A percentile compares a stretch with the other conserved stretches of the same genome.
phyloP scores from a whole-genome alignment of 2,797 vertebrate species.

The Pristis pectinata region DNA sequence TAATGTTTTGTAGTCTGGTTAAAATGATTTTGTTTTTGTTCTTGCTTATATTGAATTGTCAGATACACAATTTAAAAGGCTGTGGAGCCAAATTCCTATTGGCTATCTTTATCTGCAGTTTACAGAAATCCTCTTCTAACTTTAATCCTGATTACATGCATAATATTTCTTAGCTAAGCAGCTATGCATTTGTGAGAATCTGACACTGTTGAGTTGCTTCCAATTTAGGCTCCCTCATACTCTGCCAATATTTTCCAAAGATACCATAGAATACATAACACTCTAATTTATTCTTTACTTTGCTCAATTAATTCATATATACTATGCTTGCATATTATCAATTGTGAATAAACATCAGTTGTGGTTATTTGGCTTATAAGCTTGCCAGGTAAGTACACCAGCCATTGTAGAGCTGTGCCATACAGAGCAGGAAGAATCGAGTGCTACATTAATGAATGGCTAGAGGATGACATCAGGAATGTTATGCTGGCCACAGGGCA shows the following conservation, averaged over 20 bases:
- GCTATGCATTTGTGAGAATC: background rate
- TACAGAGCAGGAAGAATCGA: background rate
- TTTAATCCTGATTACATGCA: conserved; percentile 19
- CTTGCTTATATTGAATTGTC: background rate
- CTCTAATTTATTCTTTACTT: background rate
- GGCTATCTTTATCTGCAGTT: background rate
- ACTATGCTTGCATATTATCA: background rate
- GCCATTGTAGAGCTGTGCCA: background rate
- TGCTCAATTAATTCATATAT: background rate
- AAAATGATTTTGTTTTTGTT: background rate
- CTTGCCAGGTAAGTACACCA: background rate
- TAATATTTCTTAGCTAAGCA: background rate
- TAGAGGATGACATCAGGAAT: background rate
- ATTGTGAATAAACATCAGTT: background rate
- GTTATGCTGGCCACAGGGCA: background rate
- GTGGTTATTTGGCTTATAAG: background rate
- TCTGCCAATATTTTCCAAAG: background rate
- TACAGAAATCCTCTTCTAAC: background rate
- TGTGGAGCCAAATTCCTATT: background rate
- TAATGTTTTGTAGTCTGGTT: background rate
- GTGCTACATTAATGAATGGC: background rate
- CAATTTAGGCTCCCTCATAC: background rate
- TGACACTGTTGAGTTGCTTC: background rate
- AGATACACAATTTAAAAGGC: background rate
- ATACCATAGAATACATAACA: background rate